A percentile compares a stretch with the other conserved stretches of the same genome.
Evolutionary conservation across 2,797 vertebrate species (phyloP).

Genomic region (Hydrocynus forskahlii): DNA sequence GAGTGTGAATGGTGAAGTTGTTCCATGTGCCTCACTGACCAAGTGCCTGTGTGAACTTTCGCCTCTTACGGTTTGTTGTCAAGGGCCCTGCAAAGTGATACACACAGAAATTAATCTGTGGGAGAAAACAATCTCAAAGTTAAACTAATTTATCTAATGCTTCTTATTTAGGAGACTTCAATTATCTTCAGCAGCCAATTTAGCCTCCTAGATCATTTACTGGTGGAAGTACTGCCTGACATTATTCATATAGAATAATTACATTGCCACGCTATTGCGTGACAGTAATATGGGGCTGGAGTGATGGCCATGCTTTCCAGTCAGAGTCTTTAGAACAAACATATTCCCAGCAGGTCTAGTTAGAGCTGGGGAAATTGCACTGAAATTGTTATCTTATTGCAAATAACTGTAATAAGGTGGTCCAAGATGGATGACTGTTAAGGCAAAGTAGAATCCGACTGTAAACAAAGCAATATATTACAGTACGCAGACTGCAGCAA

Average conservation of each 20-base stretch:
- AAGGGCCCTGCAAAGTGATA: conserved; percentile 48
- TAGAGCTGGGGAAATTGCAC: conserved; percentile 84
- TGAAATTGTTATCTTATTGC: conserved; percentile 88
- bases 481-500: conserved; percentile 53
- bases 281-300: conserved; percentile 91
- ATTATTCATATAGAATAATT: conserved; percentile 86
- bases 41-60: conserved; percentile 39
- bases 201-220: conserved; percentile 71
- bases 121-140: conserved; percentile 69
- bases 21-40: conserved; percentile 10
- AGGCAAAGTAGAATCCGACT: conserved; percentile 63
- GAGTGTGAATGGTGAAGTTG: conserved; percentile 19
- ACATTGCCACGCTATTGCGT: conserved; percentile 85
- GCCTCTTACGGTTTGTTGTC: conserved; percentile 48
- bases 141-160: conserved; percentile 72
- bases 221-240: conserved; percentile 76
- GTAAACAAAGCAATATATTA: conserved; percentile 77
- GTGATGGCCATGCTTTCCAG: conserved; percentile 86
- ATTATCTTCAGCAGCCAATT: conserved; percentile 77
- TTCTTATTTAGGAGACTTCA: conserved; percentile 68
- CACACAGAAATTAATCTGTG: conserved; percentile 54
- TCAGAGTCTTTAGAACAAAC: conserved; percentile 86
- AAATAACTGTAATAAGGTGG: conserved; percentile 84
- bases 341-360: conserved; percentile 91
- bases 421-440: conserved; percentile 83